Evolutionary conservation across 2,113 vertebrate genomes (phyloP).

Genomic region (Tetraodon nigroviridis): DNA sequence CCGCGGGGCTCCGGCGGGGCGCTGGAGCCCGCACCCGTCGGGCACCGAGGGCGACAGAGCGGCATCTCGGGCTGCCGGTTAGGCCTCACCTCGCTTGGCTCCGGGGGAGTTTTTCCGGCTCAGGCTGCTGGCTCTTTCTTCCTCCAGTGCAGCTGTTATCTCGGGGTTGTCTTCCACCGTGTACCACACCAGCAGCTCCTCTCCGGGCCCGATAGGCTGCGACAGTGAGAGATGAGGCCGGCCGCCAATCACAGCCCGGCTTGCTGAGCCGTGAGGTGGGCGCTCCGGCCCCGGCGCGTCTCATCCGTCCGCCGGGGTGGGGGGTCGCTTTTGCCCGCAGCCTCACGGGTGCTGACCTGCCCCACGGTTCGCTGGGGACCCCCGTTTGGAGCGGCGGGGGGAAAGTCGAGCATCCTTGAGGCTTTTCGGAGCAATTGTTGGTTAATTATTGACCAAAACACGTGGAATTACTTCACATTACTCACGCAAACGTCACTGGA

Average conservation of each 20-base stretch:
- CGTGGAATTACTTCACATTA: too few relatives aligned
- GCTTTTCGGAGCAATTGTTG: too few relatives aligned
- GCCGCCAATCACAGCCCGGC: conserved; percentile 76
- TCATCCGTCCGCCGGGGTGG: conserved; percentile 36
- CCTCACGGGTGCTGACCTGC: neutral
- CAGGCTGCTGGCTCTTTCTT: conserved; percentile 85
- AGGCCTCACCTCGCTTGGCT: conserved; percentile 73
- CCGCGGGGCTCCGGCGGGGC: neutral
- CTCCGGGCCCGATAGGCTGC: conserved; percentile 88
- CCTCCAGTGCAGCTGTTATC: conserved; percentile 95
- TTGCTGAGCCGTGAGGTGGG: conserved; percentile 70
- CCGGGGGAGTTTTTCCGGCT: conserved; percentile 82
- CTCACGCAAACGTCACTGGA: too few relatives aligned
- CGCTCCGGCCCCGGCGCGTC: conserved; percentile 64
- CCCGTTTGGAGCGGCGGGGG: neutral
- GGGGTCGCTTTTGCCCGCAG: conserved; percentile 12
- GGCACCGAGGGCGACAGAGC: neutral
- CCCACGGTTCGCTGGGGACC: neutral
- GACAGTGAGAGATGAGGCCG: conserved; percentile 70
- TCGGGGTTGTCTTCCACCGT: conserved; percentile 94
- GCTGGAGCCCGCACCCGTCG: too few relatives aligned
- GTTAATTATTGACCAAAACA: too few relatives aligned
- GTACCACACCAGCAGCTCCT: conserved; percentile 95
- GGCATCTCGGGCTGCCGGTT: neutral
- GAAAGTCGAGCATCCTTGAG: too few relatives aligned